Percentiles rank a stretch among this genome's conserved stretches.
Conservation (phyloP, 2,888 invertebrate genomes). For the Alloscopus bannaensis region DNA sequence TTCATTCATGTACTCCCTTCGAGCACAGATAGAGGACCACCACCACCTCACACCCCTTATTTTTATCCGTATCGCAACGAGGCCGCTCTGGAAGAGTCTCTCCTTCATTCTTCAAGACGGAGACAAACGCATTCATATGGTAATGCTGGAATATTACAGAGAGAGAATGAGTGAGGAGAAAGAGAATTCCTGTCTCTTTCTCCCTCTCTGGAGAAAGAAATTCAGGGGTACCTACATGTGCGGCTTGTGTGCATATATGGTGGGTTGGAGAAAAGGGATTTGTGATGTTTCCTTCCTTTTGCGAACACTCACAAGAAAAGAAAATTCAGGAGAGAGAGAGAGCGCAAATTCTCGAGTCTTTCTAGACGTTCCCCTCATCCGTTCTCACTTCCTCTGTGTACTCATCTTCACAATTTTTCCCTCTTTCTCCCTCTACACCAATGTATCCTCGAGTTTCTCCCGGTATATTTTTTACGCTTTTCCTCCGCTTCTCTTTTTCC, state of each 20-base stretch:
- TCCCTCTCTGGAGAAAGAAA: constrained; percentile 26
- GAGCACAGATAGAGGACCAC: background rate
- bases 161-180: no score
- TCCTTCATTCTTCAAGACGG: constrained; percentile 8
- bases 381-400: constrained; percentile 42
- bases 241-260: background rate
- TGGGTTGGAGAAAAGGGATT: constrained; percentile 62
- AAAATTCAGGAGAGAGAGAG: constrained; percentile 20
- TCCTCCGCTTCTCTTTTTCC: constrained; percentile 22
- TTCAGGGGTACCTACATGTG: background rate
- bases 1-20: background rate
- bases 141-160: no score
- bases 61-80: no score
- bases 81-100: no score
- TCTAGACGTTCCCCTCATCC: constrained; percentile 47
- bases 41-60: background rate
- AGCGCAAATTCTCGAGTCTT: constrained; percentile 24
- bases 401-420: constrained; percentile 15
- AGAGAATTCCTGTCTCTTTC: constrained; percentile 61
- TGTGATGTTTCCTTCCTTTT: constrained; percentile 67
- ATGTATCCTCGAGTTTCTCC: constrained; percentile 11
- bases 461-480: constrained; percentile 5
- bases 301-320: constrained; percentile 8
- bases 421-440: constrained; percentile 18
- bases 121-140: constrained; percentile 60